Evolutionary conservation across 1,140 invertebrate genomes (phyloP).

Genomic region (Phymastichus coffea): DNA sequence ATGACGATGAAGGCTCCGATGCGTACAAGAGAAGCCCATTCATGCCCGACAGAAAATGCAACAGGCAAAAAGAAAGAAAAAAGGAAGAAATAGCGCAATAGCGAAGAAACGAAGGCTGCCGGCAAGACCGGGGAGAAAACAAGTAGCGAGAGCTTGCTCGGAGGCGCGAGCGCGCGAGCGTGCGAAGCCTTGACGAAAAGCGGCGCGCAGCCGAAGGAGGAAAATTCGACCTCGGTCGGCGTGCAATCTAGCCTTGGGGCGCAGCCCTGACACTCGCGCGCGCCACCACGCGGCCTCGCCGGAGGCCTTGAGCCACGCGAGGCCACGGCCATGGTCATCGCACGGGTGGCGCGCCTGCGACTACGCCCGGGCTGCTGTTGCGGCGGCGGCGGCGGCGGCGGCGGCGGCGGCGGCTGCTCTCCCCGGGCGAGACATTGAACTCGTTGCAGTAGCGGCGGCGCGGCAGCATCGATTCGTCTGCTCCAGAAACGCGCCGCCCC

Average conservation of each 20-base stretch:
- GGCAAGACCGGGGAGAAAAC: too few species aligned
- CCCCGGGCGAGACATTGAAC: constrained; percentile 55
- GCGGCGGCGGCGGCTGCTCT: constrained; percentile 36
- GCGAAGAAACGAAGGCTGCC: background rate
- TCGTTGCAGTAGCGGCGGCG: constrained; percentile 45
- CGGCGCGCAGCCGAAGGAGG: background rate
- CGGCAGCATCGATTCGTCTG: constrained; percentile 52
- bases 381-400: constrained; percentile 33
- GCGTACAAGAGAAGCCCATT: too few species aligned
- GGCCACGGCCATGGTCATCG: constrained; percentile 39
- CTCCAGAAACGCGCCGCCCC: constrained; percentile 45
- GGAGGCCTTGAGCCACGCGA: too few species aligned
- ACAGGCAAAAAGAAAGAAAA: too few species aligned
- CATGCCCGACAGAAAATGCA: too few species aligned
- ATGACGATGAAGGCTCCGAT: too few species aligned
- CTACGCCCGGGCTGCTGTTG: constrained; percentile 36
- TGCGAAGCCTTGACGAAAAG: background rate
- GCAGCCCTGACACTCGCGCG: too few species aligned
- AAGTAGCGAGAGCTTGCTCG: too few species aligned
- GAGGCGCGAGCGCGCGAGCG: too few species aligned
- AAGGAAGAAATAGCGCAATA: too few species aligned
- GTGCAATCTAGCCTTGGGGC: too few species aligned
- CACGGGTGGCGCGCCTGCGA: constrained; percentile 13
- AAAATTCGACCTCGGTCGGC: too few species aligned
- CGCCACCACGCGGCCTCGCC: background rate